A percentile compares a stretch with the other conserved stretches of the same genome.
Evolutionary conservation across 2,888 invertebrate species (phyloP).

Genomic region (Phlogophora meticulosa): DNA sequence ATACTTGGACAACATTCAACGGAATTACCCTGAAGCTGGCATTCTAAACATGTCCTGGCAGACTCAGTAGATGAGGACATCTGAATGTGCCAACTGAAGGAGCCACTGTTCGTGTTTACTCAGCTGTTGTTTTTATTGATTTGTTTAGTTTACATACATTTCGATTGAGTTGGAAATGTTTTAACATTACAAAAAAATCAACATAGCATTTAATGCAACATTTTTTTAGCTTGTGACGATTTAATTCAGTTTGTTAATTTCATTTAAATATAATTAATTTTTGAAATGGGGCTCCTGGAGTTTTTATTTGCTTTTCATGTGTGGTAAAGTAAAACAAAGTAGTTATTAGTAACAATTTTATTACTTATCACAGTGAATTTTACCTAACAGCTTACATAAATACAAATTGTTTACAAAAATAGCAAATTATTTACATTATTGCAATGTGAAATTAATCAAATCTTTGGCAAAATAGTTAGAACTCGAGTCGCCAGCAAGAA

Average conservation of each 20-base stretch:
- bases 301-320: constrained; percentile 61
- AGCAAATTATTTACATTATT: constrained; percentile 40
- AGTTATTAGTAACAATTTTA: constrained; percentile 70
- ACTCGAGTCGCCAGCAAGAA: constrained; percentile 6
- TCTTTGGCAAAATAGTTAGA: constrained; percentile 72
- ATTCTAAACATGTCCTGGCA: constrained; percentile 81
- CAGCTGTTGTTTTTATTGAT: constrained; percentile 81
- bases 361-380: constrained; percentile 82
- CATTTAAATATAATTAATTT: constrained; percentile 88
- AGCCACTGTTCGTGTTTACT: constrained; percentile 81
- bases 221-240: constrained; percentile 86
- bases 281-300: constrained; percentile 68
- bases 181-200: constrained; percentile 75
- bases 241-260: constrained; percentile 88
- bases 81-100: constrained; percentile 85
- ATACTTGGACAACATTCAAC: constrained; percentile 89
- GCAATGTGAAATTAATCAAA: constrained; percentile 51
- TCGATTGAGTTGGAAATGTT: constrained; percentile 79
- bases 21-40: constrained; percentile 88
- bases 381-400: constrained; percentile 60
- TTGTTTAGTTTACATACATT: constrained; percentile 82
- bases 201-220: constrained; percentile 80
- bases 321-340: constrained; percentile 51
- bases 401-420: constrained; percentile 53
- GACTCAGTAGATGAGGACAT: constrained; percentile 81